Conservation (phyloP, 2,888 invertebrate species). For the Drosophila parthenogenetica region DNA sequence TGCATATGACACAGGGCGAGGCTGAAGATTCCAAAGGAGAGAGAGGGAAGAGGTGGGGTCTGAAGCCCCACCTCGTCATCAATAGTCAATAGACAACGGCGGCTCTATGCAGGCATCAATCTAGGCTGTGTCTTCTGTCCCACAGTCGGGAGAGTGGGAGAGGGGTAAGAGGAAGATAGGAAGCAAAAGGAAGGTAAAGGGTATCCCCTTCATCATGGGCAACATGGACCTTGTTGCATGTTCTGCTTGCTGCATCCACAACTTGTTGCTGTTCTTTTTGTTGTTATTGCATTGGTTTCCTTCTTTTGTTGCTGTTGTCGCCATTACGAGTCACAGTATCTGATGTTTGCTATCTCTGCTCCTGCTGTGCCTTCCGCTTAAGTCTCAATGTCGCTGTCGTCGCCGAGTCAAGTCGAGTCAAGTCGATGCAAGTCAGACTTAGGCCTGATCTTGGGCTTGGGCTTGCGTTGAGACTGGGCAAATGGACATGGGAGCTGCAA, state of each 20-base stretch:
- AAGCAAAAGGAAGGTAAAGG: background rate
- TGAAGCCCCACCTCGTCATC: slow-evolving; percentile 48
- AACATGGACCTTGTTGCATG: slow-evolving; percentile 35
- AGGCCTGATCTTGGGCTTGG: background rate
- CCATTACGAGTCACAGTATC: slow-evolving; percentile 79
- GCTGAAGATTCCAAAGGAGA: background rate
- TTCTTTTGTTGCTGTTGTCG: slow-evolving; percentile 67
- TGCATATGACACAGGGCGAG: slow-evolving; percentile 52
- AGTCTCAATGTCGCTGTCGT: slow-evolving; percentile 76
- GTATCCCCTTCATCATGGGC: slow-evolving; percentile 25
- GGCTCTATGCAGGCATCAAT: slow-evolving; percentile 58
- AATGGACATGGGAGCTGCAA: slow-evolving; percentile 19
- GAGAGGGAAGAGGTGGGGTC: background rate
- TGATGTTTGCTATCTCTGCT: slow-evolving; percentile 83
- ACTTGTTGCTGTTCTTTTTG: slow-evolving; percentile 7
- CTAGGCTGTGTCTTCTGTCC: slow-evolving; percentile 34
- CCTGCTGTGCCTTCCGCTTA: slow-evolving; percentile 83
- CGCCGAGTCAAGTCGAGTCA: slow-evolving; percentile 11
- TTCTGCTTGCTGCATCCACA: slow-evolving; percentile 18
- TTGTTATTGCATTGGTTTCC: slow-evolving; percentile 28
- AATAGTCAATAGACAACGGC: slow-evolving; percentile 75
- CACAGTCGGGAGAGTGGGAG: background rate
- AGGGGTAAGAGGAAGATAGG: background rate
- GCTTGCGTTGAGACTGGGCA: background rate
- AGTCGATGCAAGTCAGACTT: background rate